Conservation (phyloP, 2,888 invertebrate genomes). For the Chloromyia formosa region DNA sequence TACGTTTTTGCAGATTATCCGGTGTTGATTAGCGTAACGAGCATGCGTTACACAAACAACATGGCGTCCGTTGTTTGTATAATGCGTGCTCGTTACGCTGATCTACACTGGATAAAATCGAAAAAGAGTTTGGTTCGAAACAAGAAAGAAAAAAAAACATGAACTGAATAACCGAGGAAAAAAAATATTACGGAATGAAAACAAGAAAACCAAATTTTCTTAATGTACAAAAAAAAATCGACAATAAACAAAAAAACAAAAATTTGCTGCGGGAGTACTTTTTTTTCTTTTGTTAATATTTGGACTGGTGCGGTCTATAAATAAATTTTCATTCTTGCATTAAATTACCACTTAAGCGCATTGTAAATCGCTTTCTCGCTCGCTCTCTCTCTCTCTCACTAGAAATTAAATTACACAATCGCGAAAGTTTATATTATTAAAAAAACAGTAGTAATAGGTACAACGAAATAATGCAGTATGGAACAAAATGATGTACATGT, state of each 20-base stretch:
- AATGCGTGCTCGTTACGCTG: too few relatives aligned
- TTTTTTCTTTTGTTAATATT: not conserved
- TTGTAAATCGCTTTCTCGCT: conserved; percentile 14
- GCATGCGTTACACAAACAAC: too few relatives aligned
- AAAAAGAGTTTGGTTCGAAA: too few relatives aligned
- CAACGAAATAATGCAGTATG: conserved; percentile 16
- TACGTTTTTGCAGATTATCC: not conserved
- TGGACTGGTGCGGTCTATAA: conserved; percentile 11
- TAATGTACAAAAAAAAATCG: too few relatives aligned
- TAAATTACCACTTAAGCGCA: conserved; percentile 2
- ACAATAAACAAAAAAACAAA: not conserved
- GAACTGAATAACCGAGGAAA: too few relatives aligned
- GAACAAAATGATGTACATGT: not conserved
- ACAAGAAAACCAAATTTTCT: too few relatives aligned
- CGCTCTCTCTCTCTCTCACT: conserved; percentile 10
- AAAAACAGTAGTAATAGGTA: conserved; percentile 16
- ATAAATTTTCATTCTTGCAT: not conserved
- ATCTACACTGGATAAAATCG: too few relatives aligned
- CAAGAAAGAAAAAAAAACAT: too few relatives aligned
- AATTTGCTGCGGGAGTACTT: conserved; percentile 10
- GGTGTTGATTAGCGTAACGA: too few relatives aligned
- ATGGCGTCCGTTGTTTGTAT: too few relatives aligned
- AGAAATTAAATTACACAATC: conserved; percentile 15
- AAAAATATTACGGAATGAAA: too few relatives aligned
- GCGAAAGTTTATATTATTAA: conserved; percentile 10